Evolutionary conservation across 2,113 vertebrate species (phyloP).

Genomic region (Labeo rohita): DNA sequence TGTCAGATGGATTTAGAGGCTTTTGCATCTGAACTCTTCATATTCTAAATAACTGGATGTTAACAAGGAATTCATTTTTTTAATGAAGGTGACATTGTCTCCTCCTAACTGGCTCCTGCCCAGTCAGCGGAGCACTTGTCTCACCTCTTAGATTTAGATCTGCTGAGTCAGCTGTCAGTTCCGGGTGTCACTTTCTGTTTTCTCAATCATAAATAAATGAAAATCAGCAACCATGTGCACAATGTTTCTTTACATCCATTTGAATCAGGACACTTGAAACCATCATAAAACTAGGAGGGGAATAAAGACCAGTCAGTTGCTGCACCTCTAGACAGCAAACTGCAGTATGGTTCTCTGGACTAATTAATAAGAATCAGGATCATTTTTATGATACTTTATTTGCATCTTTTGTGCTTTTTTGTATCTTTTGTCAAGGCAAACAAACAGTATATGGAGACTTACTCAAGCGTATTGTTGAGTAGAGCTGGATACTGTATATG

Average conservation of each 20-base stretch:
- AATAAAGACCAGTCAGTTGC: no score
- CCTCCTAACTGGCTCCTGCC: not conserved
- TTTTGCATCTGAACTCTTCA: no score
- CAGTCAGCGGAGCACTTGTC: not conserved
- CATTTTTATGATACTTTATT: no score
- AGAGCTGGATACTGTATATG: no score
- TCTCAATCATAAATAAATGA: not conserved
- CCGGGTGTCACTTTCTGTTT: constrained; percentile 26
- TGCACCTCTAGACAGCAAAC: no score
- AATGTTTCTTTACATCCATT: not conserved
- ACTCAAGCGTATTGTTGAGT: no score
- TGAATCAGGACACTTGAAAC: not conserved
- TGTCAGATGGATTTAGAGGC: no score
- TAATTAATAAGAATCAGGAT: no score
- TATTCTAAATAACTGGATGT: not conserved
- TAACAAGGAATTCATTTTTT: constrained; percentile 8
- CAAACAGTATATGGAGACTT: no score
- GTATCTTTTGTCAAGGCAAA: no score
- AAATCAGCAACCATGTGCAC: not conserved
- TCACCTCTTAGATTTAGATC: not conserved
- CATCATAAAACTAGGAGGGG: not conserved
- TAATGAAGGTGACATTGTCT: constrained; percentile 19
- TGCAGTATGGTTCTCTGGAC: no score
- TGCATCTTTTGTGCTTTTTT: no score
- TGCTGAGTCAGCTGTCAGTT: constrained; percentile 26